A percentile compares a stretch with the other conserved stretches of the same genome.
Evolutionary conservation across 2,113 vertebrate genomes (phyloP).

Genomic region (Baryphthengus martii): DNA sequence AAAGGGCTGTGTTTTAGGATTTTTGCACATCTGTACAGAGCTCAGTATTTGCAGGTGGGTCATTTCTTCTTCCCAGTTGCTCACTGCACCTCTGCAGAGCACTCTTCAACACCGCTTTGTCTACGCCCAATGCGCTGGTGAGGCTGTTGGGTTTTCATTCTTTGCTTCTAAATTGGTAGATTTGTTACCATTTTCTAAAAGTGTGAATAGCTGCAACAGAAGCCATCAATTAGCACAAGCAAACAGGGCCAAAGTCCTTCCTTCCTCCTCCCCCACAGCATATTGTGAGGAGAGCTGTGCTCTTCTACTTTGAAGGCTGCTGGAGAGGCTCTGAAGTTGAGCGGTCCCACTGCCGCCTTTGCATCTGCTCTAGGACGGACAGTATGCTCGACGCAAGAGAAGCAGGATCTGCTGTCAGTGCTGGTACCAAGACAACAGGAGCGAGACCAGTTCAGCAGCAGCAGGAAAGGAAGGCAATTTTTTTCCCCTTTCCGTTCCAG

Average conservation of each 20-base stretch:
- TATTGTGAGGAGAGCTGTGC: slow-evolving; percentile 50
- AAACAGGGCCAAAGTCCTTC: slow-evolving; percentile 69
- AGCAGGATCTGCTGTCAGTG: not conserved
- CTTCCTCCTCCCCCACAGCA: slow-evolving; percentile 56
- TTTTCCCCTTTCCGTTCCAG: slow-evolving; percentile 51
- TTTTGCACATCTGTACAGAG: not conserved
- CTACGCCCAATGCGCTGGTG: not conserved
- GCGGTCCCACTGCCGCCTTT: slow-evolving; percentile 35
- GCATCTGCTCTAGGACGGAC: slow-evolving; percentile 51
- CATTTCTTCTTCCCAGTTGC: not conserved
- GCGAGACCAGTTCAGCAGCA: slow-evolving; percentile 42
- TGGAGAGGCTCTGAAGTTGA: slow-evolving; percentile 58
- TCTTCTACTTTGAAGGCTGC: slow-evolving; percentile 40
- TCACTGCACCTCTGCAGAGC: not conserved
- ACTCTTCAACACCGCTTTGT: not conserved
- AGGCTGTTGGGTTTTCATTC: slow-evolving; percentile 49
- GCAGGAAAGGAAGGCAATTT: slow-evolving; percentile 16
- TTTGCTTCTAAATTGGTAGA: slow-evolving; percentile 16
- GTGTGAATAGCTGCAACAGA: slow-evolving; percentile 77
- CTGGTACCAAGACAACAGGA: slow-evolving; percentile 38
- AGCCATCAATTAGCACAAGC: slow-evolving; percentile 74
- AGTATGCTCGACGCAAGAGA: not conserved
- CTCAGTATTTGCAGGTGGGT: not conserved
- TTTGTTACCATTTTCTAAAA: slow-evolving; percentile 64
- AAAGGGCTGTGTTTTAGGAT: rapidly evolving